A percentile compares a stretch with the other conserved stretches of the same genome.
Conservation (phyloP, 2,888 invertebrate species). For the Eupithecia insigniata region DNA sequence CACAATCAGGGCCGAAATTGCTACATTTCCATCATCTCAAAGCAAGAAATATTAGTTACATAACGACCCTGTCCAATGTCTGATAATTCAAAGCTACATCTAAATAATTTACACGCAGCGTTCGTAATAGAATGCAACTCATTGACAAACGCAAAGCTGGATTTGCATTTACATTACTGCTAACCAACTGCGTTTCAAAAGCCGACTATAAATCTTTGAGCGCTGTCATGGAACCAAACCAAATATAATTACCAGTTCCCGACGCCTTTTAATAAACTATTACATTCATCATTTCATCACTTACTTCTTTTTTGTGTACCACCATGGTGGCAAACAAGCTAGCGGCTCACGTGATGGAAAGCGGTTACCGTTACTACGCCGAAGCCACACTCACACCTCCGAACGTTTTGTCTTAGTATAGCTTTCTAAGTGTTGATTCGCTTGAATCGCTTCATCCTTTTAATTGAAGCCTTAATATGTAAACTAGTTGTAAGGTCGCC, state of each 20-base stretch:
- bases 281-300: conserved; percentile 32
- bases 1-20: not conserved
- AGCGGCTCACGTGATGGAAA: too few species aligned
- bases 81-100: conserved; percentile 6
- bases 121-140: conserved; percentile 31
- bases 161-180: conserved; percentile 35
- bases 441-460: conserved; percentile 72
- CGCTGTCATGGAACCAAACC: conserved; percentile 31
- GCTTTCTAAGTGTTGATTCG: conserved; percentile 60
- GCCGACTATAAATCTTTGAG: conserved; percentile 31
- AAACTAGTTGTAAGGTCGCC: conserved; percentile 68
- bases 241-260: conserved; percentile 23
- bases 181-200: conserved; percentile 36
- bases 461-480: conserved; percentile 74
- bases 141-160: conserved; percentile 26
- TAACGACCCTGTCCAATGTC: conserved; percentile 7
- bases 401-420: conserved; percentile 51
- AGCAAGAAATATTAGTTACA: not conserved
- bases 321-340: too few species aligned
- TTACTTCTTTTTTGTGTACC: too few species aligned
- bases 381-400: conserved; percentile 58
- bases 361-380: too few species aligned
- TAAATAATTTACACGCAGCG: conserved; percentile 16
- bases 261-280: conserved; percentile 24
- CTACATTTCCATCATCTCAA: not conserved